phyloP scores from a whole-genome alignment of 2,113 vertebrate species.

The Daubentonia madagascariensis region DNA sequence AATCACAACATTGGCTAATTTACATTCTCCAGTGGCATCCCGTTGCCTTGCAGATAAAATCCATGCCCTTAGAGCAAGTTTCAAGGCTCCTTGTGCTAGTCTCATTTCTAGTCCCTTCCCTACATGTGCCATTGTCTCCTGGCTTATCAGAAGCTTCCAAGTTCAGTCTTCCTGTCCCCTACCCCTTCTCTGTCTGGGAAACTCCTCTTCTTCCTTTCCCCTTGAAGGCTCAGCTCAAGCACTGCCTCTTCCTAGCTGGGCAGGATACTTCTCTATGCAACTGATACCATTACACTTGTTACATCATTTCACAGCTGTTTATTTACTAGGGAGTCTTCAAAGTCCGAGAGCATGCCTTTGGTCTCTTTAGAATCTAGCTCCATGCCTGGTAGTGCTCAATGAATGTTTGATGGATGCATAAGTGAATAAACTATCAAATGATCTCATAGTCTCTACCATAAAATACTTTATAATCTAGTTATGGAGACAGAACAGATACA shows the following conservation, averaged over 20 bases:
- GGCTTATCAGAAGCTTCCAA: neutral
- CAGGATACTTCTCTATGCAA: neutral
- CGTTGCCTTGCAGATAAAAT: neutral
- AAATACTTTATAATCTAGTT: neutral
- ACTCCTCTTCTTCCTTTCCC: neutral
- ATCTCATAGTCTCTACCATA: neutral
- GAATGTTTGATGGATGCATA: neutral
- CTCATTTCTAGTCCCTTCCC: neutral
- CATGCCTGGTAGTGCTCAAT: neutral
- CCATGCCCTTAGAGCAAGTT: neutral
- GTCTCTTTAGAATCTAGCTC: neutral
- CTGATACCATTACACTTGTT: neutral
- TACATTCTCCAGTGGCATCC: neutral
- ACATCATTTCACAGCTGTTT: neutral
- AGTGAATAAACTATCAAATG: neutral
- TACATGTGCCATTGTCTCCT: neutral
- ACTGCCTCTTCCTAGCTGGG: neutral
- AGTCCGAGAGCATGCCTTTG: neutral
- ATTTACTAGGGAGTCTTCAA: neutral
- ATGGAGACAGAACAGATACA: neutral
- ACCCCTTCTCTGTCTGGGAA: neutral
- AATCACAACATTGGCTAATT: neutral
- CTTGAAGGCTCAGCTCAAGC: neutral
- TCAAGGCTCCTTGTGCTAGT: neutral
- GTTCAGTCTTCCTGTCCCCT: neutral